phyloP scores from a whole-genome alignment of 2,797 vertebrate genomes.

The Cossypha niveicapilla region DNA sequence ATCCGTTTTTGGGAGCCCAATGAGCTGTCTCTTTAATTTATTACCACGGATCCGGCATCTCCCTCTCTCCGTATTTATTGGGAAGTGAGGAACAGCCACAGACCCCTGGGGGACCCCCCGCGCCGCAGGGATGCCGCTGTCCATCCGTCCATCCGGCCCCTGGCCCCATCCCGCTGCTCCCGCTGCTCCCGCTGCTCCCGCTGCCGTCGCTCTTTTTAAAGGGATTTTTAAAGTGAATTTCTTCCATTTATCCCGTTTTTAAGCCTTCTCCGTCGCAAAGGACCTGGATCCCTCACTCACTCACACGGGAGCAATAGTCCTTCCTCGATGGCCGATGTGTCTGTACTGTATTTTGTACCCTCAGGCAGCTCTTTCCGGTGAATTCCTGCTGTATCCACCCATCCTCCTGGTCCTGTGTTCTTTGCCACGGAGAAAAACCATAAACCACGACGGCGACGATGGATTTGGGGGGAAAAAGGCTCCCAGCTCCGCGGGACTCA shows the following conservation, averaged over 20 bases:
- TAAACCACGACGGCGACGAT: neutral
- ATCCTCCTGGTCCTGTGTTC: neutral
- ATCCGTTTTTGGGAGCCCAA: neutral
- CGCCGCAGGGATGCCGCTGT: neutral
- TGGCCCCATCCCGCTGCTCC: neutral
- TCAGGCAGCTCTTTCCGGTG: constrained; percentile 14
- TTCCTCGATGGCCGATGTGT: neutral
- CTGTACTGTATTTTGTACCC: constrained; percentile 15
- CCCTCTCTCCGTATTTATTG: neutral
- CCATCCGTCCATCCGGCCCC: neutral
- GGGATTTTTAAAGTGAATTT: neutral
- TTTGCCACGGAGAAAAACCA: constrained; percentile 12
- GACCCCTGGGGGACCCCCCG: neutral
- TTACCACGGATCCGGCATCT: neutral
- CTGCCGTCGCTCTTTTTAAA: neutral
- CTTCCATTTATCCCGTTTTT: neutral
- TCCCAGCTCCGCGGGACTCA: neutral
- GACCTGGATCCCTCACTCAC: neutral
- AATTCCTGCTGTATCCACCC: constrained; percentile 27
- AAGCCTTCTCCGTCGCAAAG: neutral
- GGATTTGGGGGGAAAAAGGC: neutral
- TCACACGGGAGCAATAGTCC: neutral
- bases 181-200: neutral
- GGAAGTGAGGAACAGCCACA: neutral
- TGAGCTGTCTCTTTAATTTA: constrained; percentile 22